Conservation (phyloP, 2,113 vertebrate species). For the Oncorhynchus mykiss region DNA sequence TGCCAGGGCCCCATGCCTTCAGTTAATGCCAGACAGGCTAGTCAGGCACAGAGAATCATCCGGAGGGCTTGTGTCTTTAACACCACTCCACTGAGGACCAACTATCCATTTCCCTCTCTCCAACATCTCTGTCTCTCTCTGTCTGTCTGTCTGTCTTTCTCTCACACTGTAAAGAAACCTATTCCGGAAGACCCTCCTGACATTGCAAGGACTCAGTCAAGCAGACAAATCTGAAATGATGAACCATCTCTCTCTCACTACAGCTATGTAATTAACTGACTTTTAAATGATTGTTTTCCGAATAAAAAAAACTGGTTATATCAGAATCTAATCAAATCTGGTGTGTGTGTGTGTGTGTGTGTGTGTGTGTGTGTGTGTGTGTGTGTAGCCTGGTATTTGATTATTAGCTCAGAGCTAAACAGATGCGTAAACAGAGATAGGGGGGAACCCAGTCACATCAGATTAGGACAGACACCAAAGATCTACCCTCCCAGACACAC, state of each 20-base stretch:
- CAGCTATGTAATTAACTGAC: conserved; percentile 12
- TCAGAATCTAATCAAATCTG: neutral
- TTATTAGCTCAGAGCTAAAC: conserved; percentile 63
- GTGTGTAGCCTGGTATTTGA: conserved; percentile 48
- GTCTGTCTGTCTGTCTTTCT: neutral
- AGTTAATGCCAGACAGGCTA: conserved; percentile 23
- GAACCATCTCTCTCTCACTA: conserved; percentile 4
- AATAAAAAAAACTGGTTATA: neutral
- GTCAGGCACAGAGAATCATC: conserved; percentile 29
- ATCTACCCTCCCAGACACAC: conserved; percentile 19
- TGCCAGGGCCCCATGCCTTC: conserved; percentile 20
- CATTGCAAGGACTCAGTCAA: neutral
- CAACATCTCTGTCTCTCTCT: neutral
- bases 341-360: conserved; percentile 17
- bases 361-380: conserved; percentile 1
- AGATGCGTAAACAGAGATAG: conserved; percentile 71
- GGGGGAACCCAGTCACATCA: conserved; percentile 53
- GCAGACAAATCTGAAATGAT: neutral
- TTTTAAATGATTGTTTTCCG: neutral
- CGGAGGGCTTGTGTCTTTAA: conserved; percentile 17
- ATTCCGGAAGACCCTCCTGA: neutral
- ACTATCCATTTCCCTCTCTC: neutral
- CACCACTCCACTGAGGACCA: conserved; percentile 31
- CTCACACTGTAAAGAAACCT: conserved; percentile 8
- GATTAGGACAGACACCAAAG: conserved; percentile 58